Evolutionary conservation across 2,113 vertebrate genomes (phyloP), one percentile per base, ranked within the genome.

Genomic region (Cervus canadensis): DNA sequence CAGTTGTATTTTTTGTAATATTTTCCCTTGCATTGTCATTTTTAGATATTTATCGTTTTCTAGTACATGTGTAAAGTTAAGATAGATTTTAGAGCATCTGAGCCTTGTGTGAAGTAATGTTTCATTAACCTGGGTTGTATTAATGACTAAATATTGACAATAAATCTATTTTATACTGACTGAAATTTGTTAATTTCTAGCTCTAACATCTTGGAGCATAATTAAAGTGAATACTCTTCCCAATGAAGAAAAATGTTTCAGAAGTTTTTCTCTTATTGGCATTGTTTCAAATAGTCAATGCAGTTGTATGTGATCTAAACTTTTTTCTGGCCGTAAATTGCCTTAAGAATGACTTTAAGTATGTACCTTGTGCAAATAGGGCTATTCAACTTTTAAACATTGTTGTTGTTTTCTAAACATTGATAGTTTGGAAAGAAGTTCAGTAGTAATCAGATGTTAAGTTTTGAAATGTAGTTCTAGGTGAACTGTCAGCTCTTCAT

Each of bases 131-230:
- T 79, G 62, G 62, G 71, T 60, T 57, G 89, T 96, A 88, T 95
- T 95, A 89, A 90, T 98, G 87, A 97, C 96, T 97, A 84, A 94
- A 97, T 91, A 95, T 87, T 56, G 92, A 98, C 95, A 97, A 95
- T 98, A 98, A 96, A 98, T 97, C 91, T 97, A 56, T 98, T 98
- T 98, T 98, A 93, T 98, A 96, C 79, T 96, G 97, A 98, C 91
- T 97, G 50, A 76, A 95, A 96, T 97, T 98, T 97, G 81, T 97
- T 97, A 3, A 43, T 98, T 95, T 97, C 93, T 98, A 97, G 94
- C 87, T 89, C 89, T 98, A 96, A 98, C 86, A 98, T 94, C 97
- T 98, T 94, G 64, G 92, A 88, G 17, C 78, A 89, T 93, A 96
- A 97, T 95, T 97, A 95, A 95, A 95, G 79, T 91, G 82, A 91